Evolutionary conservation across 2,113 vertebrate genomes (phyloP), one percentile per base, ranked within the genome.

Genomic region (Dasyprocta punctata): DNA sequence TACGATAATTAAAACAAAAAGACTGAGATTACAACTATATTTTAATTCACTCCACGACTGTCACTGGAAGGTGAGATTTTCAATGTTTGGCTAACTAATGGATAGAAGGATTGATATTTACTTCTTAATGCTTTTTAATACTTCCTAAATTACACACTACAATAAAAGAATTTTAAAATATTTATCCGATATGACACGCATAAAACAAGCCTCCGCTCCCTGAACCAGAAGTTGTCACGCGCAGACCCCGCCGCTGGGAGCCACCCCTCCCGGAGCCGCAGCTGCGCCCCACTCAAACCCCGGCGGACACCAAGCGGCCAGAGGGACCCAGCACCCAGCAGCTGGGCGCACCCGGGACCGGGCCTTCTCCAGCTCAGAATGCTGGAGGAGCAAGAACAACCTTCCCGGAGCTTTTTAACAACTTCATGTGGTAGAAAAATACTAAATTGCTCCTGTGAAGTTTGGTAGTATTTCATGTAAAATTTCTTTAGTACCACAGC

Each of bases 81-180:
- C 28, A 49, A 47, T 56, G 2, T 80, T 63, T 77, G 49, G 33
- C 13, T 20, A 20, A 61, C 4, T 33, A 38, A 77, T 69, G 12
- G 47, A 38, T n/a, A 73, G n/a, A 91, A 91, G 11, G 24, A 63
- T 41, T 63, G 44, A 67, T 78, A 71, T 56, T 49, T 92, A 16
- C 54, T 28, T 82, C 49, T 41, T 81, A 61, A 73, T 73, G 28
- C 14, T 89, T 94, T 81, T 47, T 63, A 75, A 60, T 30, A 84
- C 24, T 67, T 85, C 86, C 28, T 9, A 61, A 95, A 92, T 54
- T 86, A 77, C 52, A 93, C 91, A 85, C 78, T 65, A 81, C 19
- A 36, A 73, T 86, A 54, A 30, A 92, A n/a, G 20, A 67, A 69
- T 86, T 92, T 88, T 30, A 0, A 97, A 95, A 63, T 90, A 49